A percentile compares a stretch with the other conserved stretches of the same genome.
These are phyloP conservation scores for Horisme vitalbata DNA, from an alignment of 2,888 invertebrate species.

Conservation along the genomic window DNA sequence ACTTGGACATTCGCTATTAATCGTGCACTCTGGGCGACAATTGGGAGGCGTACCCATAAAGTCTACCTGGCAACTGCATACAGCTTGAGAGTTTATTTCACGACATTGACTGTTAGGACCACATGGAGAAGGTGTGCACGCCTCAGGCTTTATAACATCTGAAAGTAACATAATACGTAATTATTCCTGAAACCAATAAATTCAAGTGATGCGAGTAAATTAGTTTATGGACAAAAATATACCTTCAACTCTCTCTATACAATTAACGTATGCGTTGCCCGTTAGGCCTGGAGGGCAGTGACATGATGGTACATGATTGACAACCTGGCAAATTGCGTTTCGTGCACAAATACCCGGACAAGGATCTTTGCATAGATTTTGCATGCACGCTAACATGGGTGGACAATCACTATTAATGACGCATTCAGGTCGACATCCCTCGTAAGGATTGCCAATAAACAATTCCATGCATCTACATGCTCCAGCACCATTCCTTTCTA, in stretches of 20 bases:
- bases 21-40: slow-evolving; percentile 91
- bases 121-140: slow-evolving; percentile 89
- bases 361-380: slow-evolving; percentile 90
- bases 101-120: slow-evolving; percentile 90
- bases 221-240: slow-evolving; percentile 23
- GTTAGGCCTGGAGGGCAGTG: slow-evolving; percentile 86
- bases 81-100: slow-evolving; percentile 85
- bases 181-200: not conserved
- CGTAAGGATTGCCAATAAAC: slow-evolving; percentile 75
- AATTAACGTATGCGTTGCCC: slow-evolving; percentile 87
- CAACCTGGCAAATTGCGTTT: slow-evolving; percentile 88
- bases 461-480: slow-evolving; percentile 87
- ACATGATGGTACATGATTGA: slow-evolving; percentile 89
- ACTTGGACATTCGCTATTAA: slow-evolving; percentile 89
- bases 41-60: slow-evolving; percentile 90
- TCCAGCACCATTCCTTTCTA: slow-evolving; percentile 85
- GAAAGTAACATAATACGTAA: slow-evolving; percentile 38
- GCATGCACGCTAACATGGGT: slow-evolving; percentile 87
- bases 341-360: slow-evolving; percentile 89
- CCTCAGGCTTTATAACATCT: slow-evolving; percentile 72
- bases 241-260: slow-evolving; percentile 75
- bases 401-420: slow-evolving; percentile 90
- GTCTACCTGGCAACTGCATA: slow-evolving; percentile 87
- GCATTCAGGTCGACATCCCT: slow-evolving; percentile 92
- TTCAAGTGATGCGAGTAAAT: not conserved